These are phyloP conservation scores for Ptyas mucosa DNA, from an alignment of 2,113 vertebrate genomes.

Conservation along the genomic window DNA sequence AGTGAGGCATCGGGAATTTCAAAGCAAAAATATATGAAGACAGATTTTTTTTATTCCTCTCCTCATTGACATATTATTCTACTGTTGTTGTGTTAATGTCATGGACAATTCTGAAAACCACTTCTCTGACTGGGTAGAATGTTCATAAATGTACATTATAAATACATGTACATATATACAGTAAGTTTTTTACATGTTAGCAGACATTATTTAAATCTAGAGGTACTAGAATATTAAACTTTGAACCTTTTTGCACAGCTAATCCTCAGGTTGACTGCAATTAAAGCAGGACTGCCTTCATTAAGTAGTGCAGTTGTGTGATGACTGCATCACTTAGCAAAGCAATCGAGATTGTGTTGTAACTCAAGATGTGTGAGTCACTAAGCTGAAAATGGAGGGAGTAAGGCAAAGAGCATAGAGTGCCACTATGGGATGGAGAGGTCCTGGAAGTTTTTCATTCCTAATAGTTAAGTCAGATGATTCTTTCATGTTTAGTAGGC, in stretches of 20 bases:
- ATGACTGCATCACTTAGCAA: background rate
- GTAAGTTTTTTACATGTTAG: background rate
- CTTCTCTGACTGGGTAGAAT: background rate
- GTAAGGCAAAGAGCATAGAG: background rate
- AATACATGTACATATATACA: background rate
- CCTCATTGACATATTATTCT: background rate
- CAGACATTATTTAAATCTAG: background rate
- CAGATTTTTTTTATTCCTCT: background rate
- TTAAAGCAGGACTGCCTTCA: background rate
- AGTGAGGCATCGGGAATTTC: background rate
- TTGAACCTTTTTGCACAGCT: background rate
- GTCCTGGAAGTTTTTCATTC: background rate
- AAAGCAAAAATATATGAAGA: background rate
- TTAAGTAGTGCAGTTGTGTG: background rate
- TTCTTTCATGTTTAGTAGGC: background rate
- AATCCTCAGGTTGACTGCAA: background rate
- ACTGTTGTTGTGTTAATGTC: background rate
- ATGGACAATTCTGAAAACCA: background rate
- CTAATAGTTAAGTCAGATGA: background rate
- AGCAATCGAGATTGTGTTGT: background rate
- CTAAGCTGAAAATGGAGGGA: background rate
- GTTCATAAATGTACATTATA: background rate
- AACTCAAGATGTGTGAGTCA: background rate
- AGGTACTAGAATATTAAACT: background rate
- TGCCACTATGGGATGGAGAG: background rate